phyloP scores from a whole-genome alignment of 1,140 invertebrate species.

The Drosophila simulans region DNA sequence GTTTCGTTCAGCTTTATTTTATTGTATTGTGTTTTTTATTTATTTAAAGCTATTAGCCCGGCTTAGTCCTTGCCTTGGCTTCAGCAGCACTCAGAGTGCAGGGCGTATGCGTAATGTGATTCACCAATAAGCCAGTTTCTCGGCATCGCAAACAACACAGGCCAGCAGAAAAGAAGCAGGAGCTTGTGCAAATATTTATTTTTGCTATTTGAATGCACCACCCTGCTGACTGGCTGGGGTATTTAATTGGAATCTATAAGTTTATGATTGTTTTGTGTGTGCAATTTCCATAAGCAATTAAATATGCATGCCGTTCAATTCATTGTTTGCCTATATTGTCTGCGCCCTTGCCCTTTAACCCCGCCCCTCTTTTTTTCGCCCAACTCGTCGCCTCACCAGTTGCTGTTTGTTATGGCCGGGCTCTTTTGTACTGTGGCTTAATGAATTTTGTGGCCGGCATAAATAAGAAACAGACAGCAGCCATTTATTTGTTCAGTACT shows the following conservation, averaged over 20 bases:
- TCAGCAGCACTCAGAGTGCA: background rate
- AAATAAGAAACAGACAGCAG: constrained; percentile 71
- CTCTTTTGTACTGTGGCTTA: constrained; percentile 61
- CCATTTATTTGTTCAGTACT: constrained; percentile 69
- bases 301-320: constrained; percentile 60
- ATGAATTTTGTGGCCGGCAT: constrained; percentile 63
- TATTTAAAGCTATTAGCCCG: constrained; percentile 70
- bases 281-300: constrained; percentile 64
- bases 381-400: constrained; percentile 1
- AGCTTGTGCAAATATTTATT: constrained; percentile 47
- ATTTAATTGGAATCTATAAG: constrained; percentile 74
- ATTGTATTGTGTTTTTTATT: constrained; percentile 63
- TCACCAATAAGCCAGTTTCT: constrained; percentile 50
- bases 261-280: constrained; percentile 67
- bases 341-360: constrained; percentile 14
- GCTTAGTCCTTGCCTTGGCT: constrained; percentile 42
- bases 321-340: constrained; percentile 65
- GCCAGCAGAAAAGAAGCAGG: constrained; percentile 18
- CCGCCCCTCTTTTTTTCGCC: background rate
- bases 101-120: constrained; percentile 47
- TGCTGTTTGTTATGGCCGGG: constrained; percentile 62
- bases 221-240: constrained; percentile 26
- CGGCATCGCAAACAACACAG: constrained; percentile 16
- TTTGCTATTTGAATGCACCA: constrained; percentile 44
- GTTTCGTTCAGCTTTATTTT: constrained; percentile 40